A percentile compares a stretch with the other conserved stretches of the same genome.
phyloP scores from a whole-genome alignment of 1,140 invertebrate species.

The Brachystomella parvula region DNA sequence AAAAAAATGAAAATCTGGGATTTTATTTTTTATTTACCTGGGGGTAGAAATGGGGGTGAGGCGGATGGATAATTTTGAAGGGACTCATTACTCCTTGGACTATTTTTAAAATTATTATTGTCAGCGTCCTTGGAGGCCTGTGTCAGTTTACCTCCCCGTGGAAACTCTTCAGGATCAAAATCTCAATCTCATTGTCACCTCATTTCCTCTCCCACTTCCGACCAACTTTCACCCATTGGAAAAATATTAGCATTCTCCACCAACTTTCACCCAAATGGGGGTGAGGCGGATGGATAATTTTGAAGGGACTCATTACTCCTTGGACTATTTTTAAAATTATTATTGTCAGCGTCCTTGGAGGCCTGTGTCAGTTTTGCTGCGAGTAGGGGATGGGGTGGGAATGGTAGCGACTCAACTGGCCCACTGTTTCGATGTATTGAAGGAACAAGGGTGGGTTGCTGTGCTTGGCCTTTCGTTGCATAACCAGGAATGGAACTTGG shows the following conservation, averaged over 20 bases:
- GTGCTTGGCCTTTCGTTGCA: too few species aligned
- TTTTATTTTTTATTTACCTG: constrained; percentile 25
- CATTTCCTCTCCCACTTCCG: background rate
- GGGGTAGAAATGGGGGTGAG: constrained; percentile 36
- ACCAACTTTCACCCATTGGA: constrained; percentile 5
- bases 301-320: constrained; percentile 22
- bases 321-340: constrained; percentile 28
- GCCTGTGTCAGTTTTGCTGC: constrained; percentile 28
- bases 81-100: constrained; percentile 22
- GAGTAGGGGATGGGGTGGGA: background rate
- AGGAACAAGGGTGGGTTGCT: too few species aligned
- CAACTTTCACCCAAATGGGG: background rate
- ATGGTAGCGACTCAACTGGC: background rate
- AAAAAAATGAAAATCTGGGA: constrained; percentile 5
- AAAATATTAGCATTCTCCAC: constrained; percentile 11
- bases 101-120: constrained; percentile 34
- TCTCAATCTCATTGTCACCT: constrained; percentile 12
- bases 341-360: constrained; percentile 28
- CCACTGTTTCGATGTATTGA: too few species aligned
- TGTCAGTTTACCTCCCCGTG: constrained; percentile 28
- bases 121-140: constrained; percentile 26
- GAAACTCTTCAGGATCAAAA: constrained; percentile 13
- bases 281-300: constrained; percentile 22
- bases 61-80: constrained; percentile 29
- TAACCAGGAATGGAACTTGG: too few species aligned